phyloP scores from a whole-genome alignment of 2,888 invertebrate species.

The Polymixis flavicincta region DNA sequence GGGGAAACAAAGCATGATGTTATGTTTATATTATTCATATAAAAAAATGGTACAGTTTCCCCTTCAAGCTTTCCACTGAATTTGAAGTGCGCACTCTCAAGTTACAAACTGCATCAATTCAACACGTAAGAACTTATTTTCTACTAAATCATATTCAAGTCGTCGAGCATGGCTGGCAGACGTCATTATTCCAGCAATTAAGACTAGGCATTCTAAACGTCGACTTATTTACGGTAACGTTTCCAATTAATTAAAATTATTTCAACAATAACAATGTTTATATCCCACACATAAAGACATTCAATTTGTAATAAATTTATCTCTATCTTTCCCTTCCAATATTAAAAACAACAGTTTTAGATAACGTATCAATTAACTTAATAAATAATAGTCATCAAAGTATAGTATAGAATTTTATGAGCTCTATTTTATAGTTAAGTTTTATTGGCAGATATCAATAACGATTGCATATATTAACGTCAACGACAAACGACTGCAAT shows the following conservation, averaged over 20 bases:
- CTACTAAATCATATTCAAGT: conserved; percentile 12
- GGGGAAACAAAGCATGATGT: too few relatives aligned
- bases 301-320: conserved; percentile 36
- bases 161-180: neutral
- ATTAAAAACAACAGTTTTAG: conserved; percentile 47
- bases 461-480: conserved; percentile 55
- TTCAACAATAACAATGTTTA: conserved; percentile 24
- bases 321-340: conserved; percentile 5
- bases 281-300: conserved; percentile 32
- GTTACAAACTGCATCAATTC: conserved; percentile 12
- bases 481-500: conserved; percentile 37
- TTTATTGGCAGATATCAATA: conserved; percentile 61
- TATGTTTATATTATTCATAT: neutral
- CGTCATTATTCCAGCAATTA: conserved; percentile 16
- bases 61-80: conserved; percentile 11
- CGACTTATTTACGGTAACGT: conserved; percentile 13
- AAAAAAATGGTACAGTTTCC: neutral
- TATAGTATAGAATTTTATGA: conserved; percentile 53
- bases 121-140: conserved; percentile 27
- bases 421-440: conserved; percentile 49
- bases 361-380: conserved; percentile 57
- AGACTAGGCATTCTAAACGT: neutral
- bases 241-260: conserved; percentile 30
- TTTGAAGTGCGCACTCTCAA: conserved; percentile 19
- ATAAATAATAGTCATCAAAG: conserved; percentile 53